Percentiles rank a stretch among this genome's conserved stretches.
phyloP scores from a whole-genome alignment of 1,140 invertebrate species.

The Achroia grisella region DNA sequence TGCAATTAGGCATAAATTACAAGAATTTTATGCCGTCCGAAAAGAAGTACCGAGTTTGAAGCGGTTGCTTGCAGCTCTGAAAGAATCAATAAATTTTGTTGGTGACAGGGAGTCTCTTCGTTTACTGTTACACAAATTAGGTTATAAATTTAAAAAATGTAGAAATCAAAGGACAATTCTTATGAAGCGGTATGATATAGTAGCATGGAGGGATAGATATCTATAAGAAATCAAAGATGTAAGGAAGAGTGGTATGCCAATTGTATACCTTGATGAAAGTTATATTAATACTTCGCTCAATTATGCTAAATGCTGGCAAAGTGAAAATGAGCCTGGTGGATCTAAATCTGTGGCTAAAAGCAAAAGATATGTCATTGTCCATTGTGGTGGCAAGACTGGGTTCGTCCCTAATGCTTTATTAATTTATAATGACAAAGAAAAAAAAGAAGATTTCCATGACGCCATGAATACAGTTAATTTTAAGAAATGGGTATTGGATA shows the following conservation, averaged over 20 bases:
- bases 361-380: slow-evolving; percentile 19
- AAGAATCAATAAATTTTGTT: no score
- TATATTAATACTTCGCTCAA: slow-evolving; percentile 7
- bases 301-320: slow-evolving; percentile 6
- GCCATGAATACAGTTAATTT: slow-evolving; percentile 15
- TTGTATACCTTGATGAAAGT: slow-evolving; percentile 17
- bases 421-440: slow-evolving; percentile 18
- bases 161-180: no score
- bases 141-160: slow-evolving; percentile 11
- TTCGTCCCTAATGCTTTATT: slow-evolving; percentile 20
- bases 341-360: slow-evolving; percentile 1
- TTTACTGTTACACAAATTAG: neutral
- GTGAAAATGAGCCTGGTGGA: neutral
- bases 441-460: slow-evolving; percentile 22
- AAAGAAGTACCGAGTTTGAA: no score
- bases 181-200: slow-evolving; percentile 11
- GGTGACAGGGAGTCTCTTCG: no score
- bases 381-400: slow-evolving; percentile 20
- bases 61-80: no score
- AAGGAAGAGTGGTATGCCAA: slow-evolving; percentile 8
- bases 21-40: no score
- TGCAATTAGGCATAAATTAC: no score
- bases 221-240: slow-evolving; percentile 10
- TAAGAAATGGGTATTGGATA: slow-evolving; percentile 9
- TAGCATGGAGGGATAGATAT: slow-evolving; percentile 15